Evolutionary conservation across 2,888 invertebrate genomes (phyloP).

Genomic region (Caenorhabditis wallacei): DNA sequence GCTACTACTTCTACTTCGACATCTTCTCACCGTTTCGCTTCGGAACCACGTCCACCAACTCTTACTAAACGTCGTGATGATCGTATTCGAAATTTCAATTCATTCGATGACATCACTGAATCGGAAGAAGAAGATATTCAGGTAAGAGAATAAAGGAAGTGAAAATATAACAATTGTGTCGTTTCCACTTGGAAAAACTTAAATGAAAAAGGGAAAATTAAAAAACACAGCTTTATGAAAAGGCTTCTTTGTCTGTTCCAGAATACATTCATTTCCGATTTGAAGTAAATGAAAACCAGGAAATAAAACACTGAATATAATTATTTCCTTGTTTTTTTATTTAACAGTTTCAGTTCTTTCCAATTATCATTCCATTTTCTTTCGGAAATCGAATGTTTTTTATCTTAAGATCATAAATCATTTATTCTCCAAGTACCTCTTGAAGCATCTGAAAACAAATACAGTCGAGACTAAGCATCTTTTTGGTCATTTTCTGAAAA

Average conservation of each 20-base stretch:
- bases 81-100: constrained; percentile 66
- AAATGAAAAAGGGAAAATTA: background rate
- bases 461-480: background rate
- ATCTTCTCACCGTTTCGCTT: constrained; percentile 52
- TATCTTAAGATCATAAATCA: constrained; percentile 40
- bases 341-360: background rate
- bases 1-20: constrained; percentile 54
- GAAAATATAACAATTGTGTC: constrained; percentile 11
- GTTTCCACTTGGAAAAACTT: constrained; percentile 4
- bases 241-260: constrained; percentile 1
- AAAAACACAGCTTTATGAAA: background rate
- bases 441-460: constrained; percentile 38
- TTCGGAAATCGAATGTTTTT: too few relatives aligned
- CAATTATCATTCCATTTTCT: too few relatives aligned
- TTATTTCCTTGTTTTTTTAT: too few relatives aligned
- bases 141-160: constrained; percentile 32
- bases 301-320: too few relatives aligned
- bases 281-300: too few relatives aligned
- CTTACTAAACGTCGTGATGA: constrained; percentile 65
- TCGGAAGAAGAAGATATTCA: constrained; percentile 71
- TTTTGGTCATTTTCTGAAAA: background rate
- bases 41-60: constrained; percentile 57
- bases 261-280: too few relatives aligned
- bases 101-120: constrained; percentile 72
- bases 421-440: constrained; percentile 20